Evolutionary conservation across 2,797 vertebrate genomes (phyloP), one percentile per base, ranked within the genome.

Genomic region (Anabacerthia variegaticeps): DNA sequence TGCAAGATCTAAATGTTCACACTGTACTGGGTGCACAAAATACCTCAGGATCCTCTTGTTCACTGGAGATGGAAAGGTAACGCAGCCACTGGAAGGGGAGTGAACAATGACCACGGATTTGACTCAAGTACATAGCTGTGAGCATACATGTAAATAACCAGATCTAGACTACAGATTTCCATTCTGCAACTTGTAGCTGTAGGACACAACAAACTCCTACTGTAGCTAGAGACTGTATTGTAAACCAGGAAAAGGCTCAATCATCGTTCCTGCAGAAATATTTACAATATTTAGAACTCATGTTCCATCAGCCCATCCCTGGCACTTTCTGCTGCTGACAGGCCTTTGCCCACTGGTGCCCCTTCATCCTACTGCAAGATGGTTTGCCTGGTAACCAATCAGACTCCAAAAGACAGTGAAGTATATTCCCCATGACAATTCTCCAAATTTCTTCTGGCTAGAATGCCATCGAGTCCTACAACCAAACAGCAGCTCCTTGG

Each of bases 51-150:
- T 79, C 36, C 19, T 84, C 14, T 41, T 1, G 0, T 26, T 69
- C 19, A 30, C 22, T 24, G 10, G 15, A 1, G 0, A 36, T 8
- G 6, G 49, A 78, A 75, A 43, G 34, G 28, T 23, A 54, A 66
- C 11, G 7, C 10, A 28, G 39, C 32, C 63, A n/a, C 59, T 17
- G 54, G 30, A 62, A 46, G 2, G 3, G 56, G 24, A 72, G n/a
- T 0, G 0, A 77, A 65, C 0, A 1, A 61, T 58, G 68, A 54
- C 23, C 49, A 34, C 13, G 28, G 5, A 6, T 62, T 83, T 66
- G 52, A 67, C 18, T 27, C 32, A 28, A 10, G 15, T 22, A 30
- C 0, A 1, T 22, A 43, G 14, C 43, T 34, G 32, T 23, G 16
- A 82, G 51, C 5, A 1, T 4, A 5, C 2, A 10, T 41, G 26